Base-by-base conservation (phyloP, 2,888 invertebrate genomes). In the Priocnemis perturbator region DNA sequence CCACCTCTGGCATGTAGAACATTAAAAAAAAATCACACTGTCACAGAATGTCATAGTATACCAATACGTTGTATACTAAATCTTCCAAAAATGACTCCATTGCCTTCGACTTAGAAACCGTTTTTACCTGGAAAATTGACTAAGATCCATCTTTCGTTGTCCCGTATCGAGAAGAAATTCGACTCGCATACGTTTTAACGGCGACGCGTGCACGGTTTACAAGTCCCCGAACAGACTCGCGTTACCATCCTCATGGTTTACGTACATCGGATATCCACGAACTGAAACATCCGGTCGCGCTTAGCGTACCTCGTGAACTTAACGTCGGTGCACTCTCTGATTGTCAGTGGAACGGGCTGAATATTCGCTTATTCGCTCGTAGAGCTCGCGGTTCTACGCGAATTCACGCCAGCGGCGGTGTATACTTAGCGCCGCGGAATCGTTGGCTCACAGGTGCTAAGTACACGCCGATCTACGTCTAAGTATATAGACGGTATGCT, bases 361-460 rank as follows among this genome's bases (percentile, higher is more conserved):
- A 17, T 50, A 17, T 50, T 50, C 50, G 17, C 50, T 50, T n/a
- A 17, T 50, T 50, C 17, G 17, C 19, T 17, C 14, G 50, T 17
- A 11, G 37, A 11, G 1, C 50, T 50, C 15, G 50, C 50, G 5
- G 5, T n/a, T 50, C 19, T 19, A 17, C 7, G n/a, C 50, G 50
- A 50, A 4, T n/a, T 50, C n/a, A 5, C 15, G 17, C 19, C 47
- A 55, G 45, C 4, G 20, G 1, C 44, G 59, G 67, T 48, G 53
- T 73, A 74, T 72, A 72, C 67, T 74, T 74, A 70, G 47, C 19
- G 50, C 47, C 67, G 62, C 20, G 58, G 4, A 62, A 67, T 73
- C 58, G 67, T 61, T 58, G 61, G 23, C 59, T 74, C 62, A 50
- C 68, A 71, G 75, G 75, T 71, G 75, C 59, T 74, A 75, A 75